Base-by-base conservation (phyloP, 2,797 vertebrate species). In the Chiloscyllium punctatum region DNA sequence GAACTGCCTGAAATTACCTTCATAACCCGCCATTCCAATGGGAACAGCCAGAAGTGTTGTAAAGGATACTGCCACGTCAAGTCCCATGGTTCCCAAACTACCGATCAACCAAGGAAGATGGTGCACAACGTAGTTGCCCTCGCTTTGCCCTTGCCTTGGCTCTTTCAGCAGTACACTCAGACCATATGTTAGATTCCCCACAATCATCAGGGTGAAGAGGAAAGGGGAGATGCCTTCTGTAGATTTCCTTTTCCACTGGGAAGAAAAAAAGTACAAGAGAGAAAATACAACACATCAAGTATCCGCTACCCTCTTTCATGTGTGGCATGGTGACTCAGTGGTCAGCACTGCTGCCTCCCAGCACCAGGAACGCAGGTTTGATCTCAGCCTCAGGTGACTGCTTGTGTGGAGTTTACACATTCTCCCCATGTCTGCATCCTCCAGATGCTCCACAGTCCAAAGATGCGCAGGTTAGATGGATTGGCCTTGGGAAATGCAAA, bases 41-140 rank as follows among this genome's bases (percentile, higher is more conserved):
- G 53, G 27, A 90, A 7, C 23, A 90, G 57, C 30, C 11, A 66
- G 18, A 21, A 33, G 11, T 18, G 13, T 33, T 7, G 66, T 86
- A 96, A 98, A 99, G 99, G 99, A 99, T 99, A 99, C 98, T 0
- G 98, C 4, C 13, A 98, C 33, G 13, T 99, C 99, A 0, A 99
- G 97, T 13, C 97, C 96, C 95, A 99, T 98, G 0, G 99, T 98
- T 0, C 99, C 99, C 51, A 99, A 98, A 97, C 99, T 99, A 97
- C 99, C 99, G 9, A 99, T 97, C 27, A 99, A 98, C 99, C 99
- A 99, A 71, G 99, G 99, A 82, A 99, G 96, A 97, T 99, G 99
- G 96, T 98, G 99, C 96, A 99, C 33, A 6, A 99, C 0, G 96
- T 99, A 99, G 97, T 97, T 98, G 0, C 95, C 97, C 96, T 99